Base-by-base conservation (phyloP, 2,888 invertebrate species). In the Pristionchus arcanus region DNA sequence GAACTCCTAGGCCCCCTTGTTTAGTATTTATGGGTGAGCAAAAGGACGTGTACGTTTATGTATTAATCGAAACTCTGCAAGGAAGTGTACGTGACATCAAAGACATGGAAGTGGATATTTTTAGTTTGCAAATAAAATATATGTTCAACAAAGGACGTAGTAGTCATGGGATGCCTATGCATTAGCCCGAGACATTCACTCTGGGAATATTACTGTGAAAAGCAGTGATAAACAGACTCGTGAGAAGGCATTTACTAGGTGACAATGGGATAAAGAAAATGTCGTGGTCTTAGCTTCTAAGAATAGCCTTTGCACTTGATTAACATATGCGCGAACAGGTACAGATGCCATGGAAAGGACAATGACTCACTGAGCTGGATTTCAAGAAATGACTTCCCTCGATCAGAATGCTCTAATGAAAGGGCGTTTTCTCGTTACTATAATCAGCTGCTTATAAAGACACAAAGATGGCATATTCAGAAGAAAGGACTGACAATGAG, bases 21-120 rank as follows among this genome's bases (percentile, higher is more conserved):
- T 81, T 81, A 81, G 49, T 81, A 81, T 81, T 81, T 81, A 81
- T 81, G 53, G 15, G 49, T n/a, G 74, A 15, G 37, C 9, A 31
- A 68, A 16, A 68, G 16, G 28, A 37, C 31, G 16, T 7, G 4
- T 9, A 49, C 13, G 42, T 49, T 49, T 49, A 49, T 3, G 42
- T 9, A 49, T 49, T 49, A 49, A 49, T 49, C 42, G 81, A 49
- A 81, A 28, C 9, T 49, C 1, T 4, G 49, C 16, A 37, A 28
- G 13, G 53, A 53, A 42, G 25, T 7, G 49, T 7, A 21, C 77
- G 13, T 71, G 71, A 34, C 1, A 31, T 71, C 16, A 31, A n/a
- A 49, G 42, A 49, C 11, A 11, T 11, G 42, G 42, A 49, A 49
- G 42, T 49, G 63, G 25, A 16, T 63, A 63, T 63, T n/a, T 63